phyloP scores from a whole-genome alignment of 2,888 invertebrate species.

The Leucoptera coffeella region DNA sequence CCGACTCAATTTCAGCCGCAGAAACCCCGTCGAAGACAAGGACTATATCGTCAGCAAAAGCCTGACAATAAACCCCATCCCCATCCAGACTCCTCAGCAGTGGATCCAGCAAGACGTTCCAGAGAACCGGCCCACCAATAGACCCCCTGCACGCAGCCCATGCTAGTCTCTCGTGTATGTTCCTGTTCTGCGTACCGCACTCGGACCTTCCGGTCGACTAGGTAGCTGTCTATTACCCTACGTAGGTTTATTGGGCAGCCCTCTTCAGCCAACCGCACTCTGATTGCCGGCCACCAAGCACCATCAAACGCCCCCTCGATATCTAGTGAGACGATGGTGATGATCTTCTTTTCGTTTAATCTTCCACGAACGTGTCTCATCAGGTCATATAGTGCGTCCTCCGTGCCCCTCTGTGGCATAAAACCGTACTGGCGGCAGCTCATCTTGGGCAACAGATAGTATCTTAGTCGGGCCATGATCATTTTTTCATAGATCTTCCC shows the following conservation, averaged over 20 bases:
- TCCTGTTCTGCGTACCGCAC: background rate
- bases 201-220: background rate
- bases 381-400: slow-evolving; percentile 4
- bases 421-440: no score
- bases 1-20: background rate
- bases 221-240: background rate
- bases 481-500: no score
- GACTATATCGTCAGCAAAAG: slow-evolving; percentile 1
- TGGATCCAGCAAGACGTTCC: slow-evolving; percentile 1
- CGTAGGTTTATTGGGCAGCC: background rate
- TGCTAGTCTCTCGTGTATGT: background rate
- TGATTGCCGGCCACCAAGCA: no score
- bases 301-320: no score
- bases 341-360: background rate
- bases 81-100: background rate
- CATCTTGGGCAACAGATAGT: no score
- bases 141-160: slow-evolving; percentile 1
- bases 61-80: background rate
- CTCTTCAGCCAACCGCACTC: no score
- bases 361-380: background rate
- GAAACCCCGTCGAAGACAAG: background rate
- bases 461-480: no score
- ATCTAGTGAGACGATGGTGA: no score
- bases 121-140: background rate
- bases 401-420: no score